phyloP scores from a whole-genome alignment of 1,140 invertebrate species.

The Leguminivora glycinivorella region DNA sequence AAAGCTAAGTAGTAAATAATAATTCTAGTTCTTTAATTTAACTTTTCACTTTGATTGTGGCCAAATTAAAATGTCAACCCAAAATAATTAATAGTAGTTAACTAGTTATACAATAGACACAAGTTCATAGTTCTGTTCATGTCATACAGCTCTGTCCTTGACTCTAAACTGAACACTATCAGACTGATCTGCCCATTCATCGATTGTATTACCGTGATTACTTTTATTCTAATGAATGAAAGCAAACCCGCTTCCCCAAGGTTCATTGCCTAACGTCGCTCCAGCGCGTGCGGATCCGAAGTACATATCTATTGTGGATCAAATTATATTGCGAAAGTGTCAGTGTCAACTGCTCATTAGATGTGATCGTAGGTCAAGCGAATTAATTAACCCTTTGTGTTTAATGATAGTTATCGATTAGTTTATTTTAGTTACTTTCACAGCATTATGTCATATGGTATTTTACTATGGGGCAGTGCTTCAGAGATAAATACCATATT shows the following conservation, averaged over 20 bases:
- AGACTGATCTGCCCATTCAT: not conserved
- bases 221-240: conserved; percentile 12
- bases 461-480: too few species aligned
- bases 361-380: not conserved
- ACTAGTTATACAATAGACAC: too few species aligned
- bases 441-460: too few species aligned
- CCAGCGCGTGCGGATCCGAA: not conserved
- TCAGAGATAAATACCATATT: too few species aligned
- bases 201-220: not conserved
- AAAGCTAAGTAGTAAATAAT: too few species aligned
- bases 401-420: too few species aligned
- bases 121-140: not conserved
- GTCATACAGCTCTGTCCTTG: not conserved
- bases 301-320: not conserved
- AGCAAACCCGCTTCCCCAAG: not conserved
- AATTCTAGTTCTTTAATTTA: too few species aligned
- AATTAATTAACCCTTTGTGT: not conserved
- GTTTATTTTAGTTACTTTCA: too few species aligned
- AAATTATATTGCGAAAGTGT: not conserved
- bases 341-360: conserved; percentile 4
- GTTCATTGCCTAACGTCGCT: not conserved
- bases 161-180: not conserved
- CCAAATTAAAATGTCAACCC: too few species aligned
- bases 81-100: too few species aligned
- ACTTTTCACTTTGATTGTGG: too few species aligned